phyloP scores from a whole-genome alignment of 1,140 invertebrate species.

The Agrypnia vestita region DNA sequence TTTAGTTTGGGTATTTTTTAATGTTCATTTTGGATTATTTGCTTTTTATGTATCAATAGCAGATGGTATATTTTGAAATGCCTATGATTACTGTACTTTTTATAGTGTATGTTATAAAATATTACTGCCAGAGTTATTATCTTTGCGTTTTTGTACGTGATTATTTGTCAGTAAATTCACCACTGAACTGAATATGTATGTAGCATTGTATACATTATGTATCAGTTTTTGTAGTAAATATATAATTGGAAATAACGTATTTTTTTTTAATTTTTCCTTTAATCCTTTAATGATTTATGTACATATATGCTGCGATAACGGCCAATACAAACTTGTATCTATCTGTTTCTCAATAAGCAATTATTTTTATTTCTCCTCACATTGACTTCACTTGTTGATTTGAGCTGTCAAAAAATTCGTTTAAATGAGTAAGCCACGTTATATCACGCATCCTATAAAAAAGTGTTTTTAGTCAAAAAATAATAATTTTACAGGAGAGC shows the following conservation, averaged over 20 bases:
- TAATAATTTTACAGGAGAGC: too few relatives aligned
- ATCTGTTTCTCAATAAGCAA: too few relatives aligned
- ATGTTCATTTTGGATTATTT: neutral
- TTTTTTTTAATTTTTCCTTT: neutral
- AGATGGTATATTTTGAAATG: neutral
- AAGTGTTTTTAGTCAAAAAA: too few relatives aligned
- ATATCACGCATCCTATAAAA: too few relatives aligned
- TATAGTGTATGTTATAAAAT: constrained; percentile 5
- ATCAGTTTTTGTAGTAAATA: constrained; percentile 49
- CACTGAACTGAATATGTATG: constrained; percentile 24
- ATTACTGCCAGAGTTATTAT: neutral
- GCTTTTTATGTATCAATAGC: constrained; percentile 30
- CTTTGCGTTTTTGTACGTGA: constrained; percentile 32
- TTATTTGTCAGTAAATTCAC: constrained; percentile 17
- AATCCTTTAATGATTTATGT: too few relatives aligned
- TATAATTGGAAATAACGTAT: constrained; percentile 36
- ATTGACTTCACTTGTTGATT: too few relatives aligned
- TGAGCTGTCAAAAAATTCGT: too few relatives aligned
- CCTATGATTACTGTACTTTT: neutral
- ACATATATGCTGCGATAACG: too few relatives aligned
- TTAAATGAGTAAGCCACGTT: too few relatives aligned
- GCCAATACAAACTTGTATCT: too few relatives aligned
- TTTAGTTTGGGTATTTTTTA: too few relatives aligned
- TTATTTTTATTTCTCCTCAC: too few relatives aligned
- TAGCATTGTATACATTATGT: constrained; percentile 39